A percentile compares a stretch with the other conserved stretches of the same genome.
These are phyloP conservation scores for Cirrhinus mrigala DNA, from an alignment of 2,797 vertebrate genomes.

Conservation along the genomic window DNA sequence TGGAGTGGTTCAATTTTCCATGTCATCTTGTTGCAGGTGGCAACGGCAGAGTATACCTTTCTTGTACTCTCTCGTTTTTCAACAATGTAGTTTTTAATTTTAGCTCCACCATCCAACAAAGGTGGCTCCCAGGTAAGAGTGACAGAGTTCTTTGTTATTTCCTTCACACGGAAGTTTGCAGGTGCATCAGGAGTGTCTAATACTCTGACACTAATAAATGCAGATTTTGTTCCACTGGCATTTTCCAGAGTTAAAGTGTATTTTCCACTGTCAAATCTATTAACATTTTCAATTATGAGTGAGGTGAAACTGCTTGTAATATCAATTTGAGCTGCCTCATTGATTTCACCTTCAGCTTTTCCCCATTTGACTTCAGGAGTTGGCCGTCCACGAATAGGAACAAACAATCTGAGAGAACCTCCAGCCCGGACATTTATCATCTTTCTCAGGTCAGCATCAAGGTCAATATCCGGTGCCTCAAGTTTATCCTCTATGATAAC, in stretches of 20 bases:
- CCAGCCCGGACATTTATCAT: conserved; percentile 95
- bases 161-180: conserved; percentile 90
- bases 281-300: conserved; percentile 95
- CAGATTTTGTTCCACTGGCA: conserved; percentile 93
- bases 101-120: conserved; percentile 92
- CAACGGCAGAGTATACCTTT: conserved; percentile 93
- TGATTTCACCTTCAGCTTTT: conserved; percentile 92
- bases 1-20: conserved; percentile 95
- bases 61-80: conserved; percentile 98
- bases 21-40: conserved; percentile 93
- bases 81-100: conserved; percentile 97
- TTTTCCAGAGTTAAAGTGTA: conserved; percentile 96
- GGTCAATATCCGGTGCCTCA: conserved; percentile 94
- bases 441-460: conserved; percentile 95
- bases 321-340: conserved; percentile 92
- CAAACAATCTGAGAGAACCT: conserved; percentile 91
- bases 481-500: conserved; percentile 93
- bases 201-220: conserved; percentile 95
- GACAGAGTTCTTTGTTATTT: conserved; percentile 93
- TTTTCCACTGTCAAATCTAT: conserved; percentile 96
- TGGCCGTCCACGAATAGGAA: conserved; percentile 95
- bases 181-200: conserved; percentile 95
- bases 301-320: conserved; percentile 93
- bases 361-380: conserved; percentile 97
- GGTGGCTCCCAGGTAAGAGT: conserved; percentile 97